These are phyloP conservation scores for Lucinisca nassula DNA, from an alignment of 2,888 invertebrate genomes.

Conservation along the genomic window DNA sequence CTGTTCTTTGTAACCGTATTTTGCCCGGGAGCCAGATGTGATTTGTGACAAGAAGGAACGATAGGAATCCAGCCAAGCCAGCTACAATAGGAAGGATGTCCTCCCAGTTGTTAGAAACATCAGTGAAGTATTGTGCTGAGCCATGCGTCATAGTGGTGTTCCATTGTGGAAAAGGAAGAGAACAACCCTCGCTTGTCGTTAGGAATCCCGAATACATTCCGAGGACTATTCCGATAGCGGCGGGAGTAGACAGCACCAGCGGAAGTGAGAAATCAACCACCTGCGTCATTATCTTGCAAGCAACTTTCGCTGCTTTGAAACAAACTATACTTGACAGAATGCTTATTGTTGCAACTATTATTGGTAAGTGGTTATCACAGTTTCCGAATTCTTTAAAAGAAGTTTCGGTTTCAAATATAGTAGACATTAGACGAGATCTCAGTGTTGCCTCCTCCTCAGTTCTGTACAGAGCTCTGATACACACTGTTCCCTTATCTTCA, in stretches of 20 bases:
- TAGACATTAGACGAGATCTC: conserved; percentile 56
- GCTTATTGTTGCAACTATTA: conserved; percentile 73
- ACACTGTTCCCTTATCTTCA: conserved; percentile 41
- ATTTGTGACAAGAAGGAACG: conserved; percentile 76
- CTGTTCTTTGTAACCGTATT: conserved; percentile 76
- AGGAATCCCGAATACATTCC: conserved; percentile 70
- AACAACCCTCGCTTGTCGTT: conserved; percentile 89
- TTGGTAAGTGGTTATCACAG: conserved; percentile 72
- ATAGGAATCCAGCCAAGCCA: conserved; percentile 70
- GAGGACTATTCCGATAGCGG: conserved; percentile 72
- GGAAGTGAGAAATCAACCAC: conserved; percentile 76
- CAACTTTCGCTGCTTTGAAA: conserved; percentile 76
- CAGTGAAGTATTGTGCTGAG: conserved; percentile 43
- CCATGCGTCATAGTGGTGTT: conserved; percentile 93
- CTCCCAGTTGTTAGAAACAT: conserved; percentile 6
- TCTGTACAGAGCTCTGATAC: conserved; percentile 67
- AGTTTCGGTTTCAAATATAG: not conserved
- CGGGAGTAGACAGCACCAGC: conserved; percentile 73
- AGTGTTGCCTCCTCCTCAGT: conserved; percentile 14
- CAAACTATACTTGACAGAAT: conserved; percentile 73
- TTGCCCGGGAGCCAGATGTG: conserved; percentile 79
- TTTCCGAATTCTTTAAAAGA: conserved; percentile 5
- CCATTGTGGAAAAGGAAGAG: conserved; percentile 94
- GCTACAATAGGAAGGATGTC: conserved; percentile 71
- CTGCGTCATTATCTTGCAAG: conserved; percentile 80